Evolutionary conservation across 2,888 invertebrate species (phyloP), one percentile per base, ranked within the genome.

Genomic region (Sympetrum striolatum): DNA sequence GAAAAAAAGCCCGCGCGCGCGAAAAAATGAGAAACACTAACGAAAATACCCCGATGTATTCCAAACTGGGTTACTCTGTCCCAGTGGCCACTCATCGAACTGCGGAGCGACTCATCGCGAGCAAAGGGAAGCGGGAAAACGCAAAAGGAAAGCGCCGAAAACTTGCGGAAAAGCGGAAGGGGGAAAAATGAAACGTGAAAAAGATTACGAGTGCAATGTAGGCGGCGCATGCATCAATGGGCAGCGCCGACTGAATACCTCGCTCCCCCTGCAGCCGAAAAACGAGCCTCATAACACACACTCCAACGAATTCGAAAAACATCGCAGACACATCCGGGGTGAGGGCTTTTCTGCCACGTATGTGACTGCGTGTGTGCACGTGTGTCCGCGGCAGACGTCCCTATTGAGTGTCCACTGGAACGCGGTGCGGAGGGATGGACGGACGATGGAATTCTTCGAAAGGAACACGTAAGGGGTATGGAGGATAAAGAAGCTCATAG

Each of bases 311-410:
- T 37, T 37, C 64, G 31, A 82, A 82, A 58, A 53, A 31, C 82
- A 53, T 82, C 53, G 58, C 82, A 82, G 60, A 86, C 86, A 86
- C 86, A 86, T 86, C 86, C 86, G 86, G 86, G 86, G 86, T 15
- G 86, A 86, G 60, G 86, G 39, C 14, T 73, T 73, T 73, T 73
- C 73, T 73, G 35, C 86, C 82, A 15, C 31, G 53, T 31, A 22
- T 35, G 58, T 44, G 48, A n/a, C 31, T 31, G 22, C 22, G 35
- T 35, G 82, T 58, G 58, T 25, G 82, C 10, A 58, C 35, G 35
- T 58, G 82, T 35, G 82, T 58, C 37, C 31, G 64, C 22, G 22
- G 58, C 86, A 60, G n/a, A 60, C 60, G 58, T 37, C 60, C n/a
- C 31, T 31, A n/a, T 37, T n/a, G n/a, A 58, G 86, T 60, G 64